A percentile compares a stretch with the other conserved stretches of the same genome.
Conservation (phyloP, 1,140 invertebrate genomes). For the Hetaerina americana region DNA sequence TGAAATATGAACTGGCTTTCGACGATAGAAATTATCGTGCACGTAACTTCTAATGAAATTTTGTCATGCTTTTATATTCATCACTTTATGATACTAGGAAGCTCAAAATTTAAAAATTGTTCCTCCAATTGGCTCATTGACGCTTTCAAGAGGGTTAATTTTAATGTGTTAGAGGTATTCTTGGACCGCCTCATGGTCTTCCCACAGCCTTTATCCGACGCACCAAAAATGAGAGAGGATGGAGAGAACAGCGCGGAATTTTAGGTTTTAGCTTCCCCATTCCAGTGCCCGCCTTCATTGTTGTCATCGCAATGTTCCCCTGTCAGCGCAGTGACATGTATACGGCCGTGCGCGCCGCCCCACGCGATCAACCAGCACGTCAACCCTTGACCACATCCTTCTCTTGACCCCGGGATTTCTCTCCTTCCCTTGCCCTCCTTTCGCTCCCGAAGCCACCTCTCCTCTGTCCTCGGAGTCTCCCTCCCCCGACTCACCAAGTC, state of each 20-base stretch:
- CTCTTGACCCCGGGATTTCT: not conserved
- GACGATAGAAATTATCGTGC: too few relatives aligned
- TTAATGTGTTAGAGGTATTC: too few relatives aligned
- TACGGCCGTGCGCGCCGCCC: not conserved
- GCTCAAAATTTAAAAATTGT: too few relatives aligned
- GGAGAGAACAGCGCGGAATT: not conserved
- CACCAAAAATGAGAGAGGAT: not conserved
- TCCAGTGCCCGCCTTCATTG: not conserved
- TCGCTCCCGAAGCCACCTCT: not conserved
- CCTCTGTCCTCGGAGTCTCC: not conserved
- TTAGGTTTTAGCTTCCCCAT: not conserved
- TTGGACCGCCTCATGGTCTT: too few relatives aligned
- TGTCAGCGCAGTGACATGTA: not conserved
- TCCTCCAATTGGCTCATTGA: too few relatives aligned
- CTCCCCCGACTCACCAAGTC: not conserved
- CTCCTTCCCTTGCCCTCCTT: too few relatives aligned
- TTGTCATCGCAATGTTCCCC: not conserved
- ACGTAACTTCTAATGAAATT: too few relatives aligned
- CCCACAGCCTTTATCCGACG: not conserved
- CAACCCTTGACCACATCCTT: not conserved
- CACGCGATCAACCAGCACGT: not conserved
- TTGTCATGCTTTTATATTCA: too few relatives aligned
- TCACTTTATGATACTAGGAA: too few relatives aligned
- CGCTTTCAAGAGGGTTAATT: too few relatives aligned
- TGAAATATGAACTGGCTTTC: too few relatives aligned